Evolutionary conservation across 2,888 invertebrate species (phyloP).

Genomic region (Agrochola litura): DNA sequence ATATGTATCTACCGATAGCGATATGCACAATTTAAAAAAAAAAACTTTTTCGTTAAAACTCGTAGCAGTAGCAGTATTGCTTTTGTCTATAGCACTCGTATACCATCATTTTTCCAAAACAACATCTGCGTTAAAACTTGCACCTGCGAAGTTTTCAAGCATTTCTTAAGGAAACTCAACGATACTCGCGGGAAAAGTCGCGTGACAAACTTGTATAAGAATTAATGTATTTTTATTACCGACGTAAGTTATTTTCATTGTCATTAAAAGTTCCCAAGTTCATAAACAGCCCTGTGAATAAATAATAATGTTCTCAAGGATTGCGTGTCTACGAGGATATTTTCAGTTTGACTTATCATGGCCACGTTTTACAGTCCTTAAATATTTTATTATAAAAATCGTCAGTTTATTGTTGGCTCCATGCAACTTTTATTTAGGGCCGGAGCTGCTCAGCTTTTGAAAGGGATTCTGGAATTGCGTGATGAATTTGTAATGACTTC

Average conservation of each 20-base stretch:
- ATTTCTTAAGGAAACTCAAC: constrained; percentile 44
- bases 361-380: constrained; percentile 70
- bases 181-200: constrained; percentile 67
- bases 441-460: constrained; percentile 25
- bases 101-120: constrained; percentile 9
- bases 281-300: constrained; percentile 83
- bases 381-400: constrained; percentile 65
- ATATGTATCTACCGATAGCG: too few species aligned
- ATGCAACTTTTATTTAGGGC: constrained; percentile 53
- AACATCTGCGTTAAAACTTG: constrained; percentile 38
- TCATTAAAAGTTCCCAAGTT: constrained; percentile 85
- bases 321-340: constrained; percentile 78
- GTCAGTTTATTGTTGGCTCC: constrained; percentile 48
- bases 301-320: constrained; percentile 79
- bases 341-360: constrained; percentile 71
- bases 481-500: constrained; percentile 49
- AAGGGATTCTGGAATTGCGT: constrained; percentile 50
- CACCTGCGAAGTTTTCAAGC: constrained; percentile 49
- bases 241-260: constrained; percentile 81
- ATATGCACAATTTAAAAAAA: not conserved
- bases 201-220: constrained; percentile 84
- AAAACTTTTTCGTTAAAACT: not conserved
- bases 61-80: too few species aligned
- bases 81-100: constrained; percentile 1
- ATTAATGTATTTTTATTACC: constrained; percentile 85